Evolutionary conservation across 2,888 invertebrate genomes (phyloP), one percentile per base, ranked within the genome.

Genomic region (Cerastoderma edule): DNA sequence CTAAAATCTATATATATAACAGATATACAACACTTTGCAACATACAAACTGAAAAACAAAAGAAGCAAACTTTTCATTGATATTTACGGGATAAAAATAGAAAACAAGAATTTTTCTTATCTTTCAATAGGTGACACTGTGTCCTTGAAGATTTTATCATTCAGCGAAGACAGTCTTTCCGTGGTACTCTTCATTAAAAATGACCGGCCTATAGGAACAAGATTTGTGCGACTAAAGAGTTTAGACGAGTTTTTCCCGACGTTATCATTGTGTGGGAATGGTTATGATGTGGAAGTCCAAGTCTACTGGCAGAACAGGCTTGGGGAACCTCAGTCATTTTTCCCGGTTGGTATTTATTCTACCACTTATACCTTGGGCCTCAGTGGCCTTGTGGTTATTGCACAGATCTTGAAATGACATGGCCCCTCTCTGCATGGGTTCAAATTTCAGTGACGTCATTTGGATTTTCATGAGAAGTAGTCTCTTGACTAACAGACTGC

Each of bases 231-330:
- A 0, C 80, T 86, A 28, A 28, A 75, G 1, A 78, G 89, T 63
- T 68, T 69, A n/a, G 66, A 60, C 10, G 79, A 88, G 72, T 86
- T 89, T 60, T 78, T 89, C n/a, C 91, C 91, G 4, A 90, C 90
- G 6, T 78, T 91, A 28, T 83, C 90, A 4, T 57, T 91, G 65
- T 90, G 88, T 85, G 88, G 87, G 27, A 89, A 89, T 76, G 89
- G 90, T 1, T 82, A 88, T 75, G 88, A 88, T 27, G 87, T 91
- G n/a, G 85, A 85, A 28, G 60, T 91, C 2, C 83, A 87, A 50
- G 85, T 91, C 8, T 87, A 78, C 73, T 91, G 89, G 89, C 91
- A 90, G 67, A 90, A 85, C 56, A 80, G 86, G 67, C 87, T 89
- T 35, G 81, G 83, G 22, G 77, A 79, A 30, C 83, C 87, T 44